Evolutionary conservation across 2,797 vertebrate genomes (phyloP), one percentile per base, ranked within the genome.

Genomic region (Sylvia borin): DNA sequence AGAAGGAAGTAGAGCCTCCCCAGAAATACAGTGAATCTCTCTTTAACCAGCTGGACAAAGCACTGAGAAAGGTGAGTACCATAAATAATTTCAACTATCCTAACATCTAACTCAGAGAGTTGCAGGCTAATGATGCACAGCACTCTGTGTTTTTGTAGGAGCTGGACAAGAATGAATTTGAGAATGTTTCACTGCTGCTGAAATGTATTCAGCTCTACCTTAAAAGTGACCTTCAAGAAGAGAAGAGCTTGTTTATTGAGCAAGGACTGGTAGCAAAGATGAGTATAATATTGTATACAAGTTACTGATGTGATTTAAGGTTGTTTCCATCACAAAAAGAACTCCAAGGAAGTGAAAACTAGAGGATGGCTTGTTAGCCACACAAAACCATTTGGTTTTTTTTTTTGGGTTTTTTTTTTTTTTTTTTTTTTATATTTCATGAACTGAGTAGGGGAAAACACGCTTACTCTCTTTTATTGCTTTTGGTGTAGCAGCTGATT

Each of bases 261-360:
- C 98, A 98, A 92, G 98, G 98, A 53, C 94, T 99, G 61, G 93
- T 98, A 68, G 32, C 96, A 84, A 98, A 99, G 98, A 99, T 99
- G 92, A 98, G 98, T 98, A 94, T 97, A 90, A 73, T 26, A 15
- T 17, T 71, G 8, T 19, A 10, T 74, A 15, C 3, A 20, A 60
- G 7, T 88, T 34, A 26, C 15, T 78, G 10, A 42, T 3, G 22
- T 38, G 11, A 32, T 58, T 71, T 47, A 60, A 66, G 18, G 24
- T 60, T 73, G 32, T 14, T 79, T 54, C 16, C 8, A 13, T 66
- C 13, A 13, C 27, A 34, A 57, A 47, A 85, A 64, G 13, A 57
- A 11, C 10, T 64, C n/a, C 15, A 55, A 40, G 61, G 27, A 90
- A 78, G 9, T 4, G 11, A 29, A 38, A 60, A 62, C 14, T 54